Percentiles rank a stretch among this genome's conserved stretches.
phyloP scores from a whole-genome alignment of 1,140 invertebrate genomes.

The Platyscapa corneri region DNA sequence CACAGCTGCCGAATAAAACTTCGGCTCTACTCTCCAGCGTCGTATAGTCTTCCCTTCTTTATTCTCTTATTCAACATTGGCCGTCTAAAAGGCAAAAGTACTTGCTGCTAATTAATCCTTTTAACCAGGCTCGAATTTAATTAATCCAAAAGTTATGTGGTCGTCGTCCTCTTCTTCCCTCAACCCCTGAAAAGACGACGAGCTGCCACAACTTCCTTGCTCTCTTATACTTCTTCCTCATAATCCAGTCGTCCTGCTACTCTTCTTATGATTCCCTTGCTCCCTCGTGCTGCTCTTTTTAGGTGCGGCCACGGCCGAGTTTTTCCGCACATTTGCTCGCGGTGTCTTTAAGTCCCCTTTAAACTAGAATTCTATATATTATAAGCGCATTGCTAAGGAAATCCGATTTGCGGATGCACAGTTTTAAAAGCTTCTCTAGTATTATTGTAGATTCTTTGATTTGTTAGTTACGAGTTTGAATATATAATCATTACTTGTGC shows the following conservation, averaged over 20 bases:
- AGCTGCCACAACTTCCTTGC: slow-evolving; percentile 45
- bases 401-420: slow-evolving; percentile 11
- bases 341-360: background rate
- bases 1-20: slow-evolving; percentile 46
- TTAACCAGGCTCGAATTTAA: slow-evolving; percentile 68
- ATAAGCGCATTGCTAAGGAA: background rate
- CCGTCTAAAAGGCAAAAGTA: slow-evolving; percentile 24
- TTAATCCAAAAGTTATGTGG: slow-evolving; percentile 70
- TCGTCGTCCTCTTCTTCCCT: slow-evolving; percentile 50
- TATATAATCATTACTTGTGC: background rate
- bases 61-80: background rate
- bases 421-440: background rate
- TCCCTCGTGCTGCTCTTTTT: background rate
- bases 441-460: slow-evolving; percentile 5
- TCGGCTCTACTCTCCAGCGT: slow-evolving; percentile 1
- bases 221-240: background rate
- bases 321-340: too few relatives aligned
- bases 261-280: background rate
- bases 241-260: background rate
- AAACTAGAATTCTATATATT: background rate
- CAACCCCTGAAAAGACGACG: slow-evolving; percentile 24
- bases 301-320: background rate
- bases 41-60: background rate
- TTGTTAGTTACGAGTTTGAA: background rate
- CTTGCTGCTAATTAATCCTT: slow-evolving; percentile 68